phyloP scores from a whole-genome alignment of 2,113 vertebrate species.

The Mohoua ochrocephala region DNA sequence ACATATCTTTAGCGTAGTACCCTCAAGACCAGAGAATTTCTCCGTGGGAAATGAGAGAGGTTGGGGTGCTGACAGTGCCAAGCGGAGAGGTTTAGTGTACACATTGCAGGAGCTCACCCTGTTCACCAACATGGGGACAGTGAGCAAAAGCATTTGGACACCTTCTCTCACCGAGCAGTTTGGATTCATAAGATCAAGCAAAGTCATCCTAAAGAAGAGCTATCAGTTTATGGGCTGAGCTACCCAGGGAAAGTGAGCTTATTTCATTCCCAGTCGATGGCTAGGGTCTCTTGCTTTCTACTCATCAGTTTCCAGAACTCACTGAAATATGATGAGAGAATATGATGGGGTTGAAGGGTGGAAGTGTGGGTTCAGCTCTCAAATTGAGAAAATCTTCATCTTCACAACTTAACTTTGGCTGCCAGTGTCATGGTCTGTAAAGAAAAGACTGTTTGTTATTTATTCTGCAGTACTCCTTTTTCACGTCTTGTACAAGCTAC shows the following conservation, averaged over 20 bases:
- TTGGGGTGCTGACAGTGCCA: neutral
- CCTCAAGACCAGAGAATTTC: neutral
- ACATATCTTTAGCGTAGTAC: too few species aligned
- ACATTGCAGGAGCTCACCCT: neutral
- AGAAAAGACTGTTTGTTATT: neutral
- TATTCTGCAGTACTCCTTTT: neutral
- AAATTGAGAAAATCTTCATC: neutral
- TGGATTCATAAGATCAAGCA: neutral
- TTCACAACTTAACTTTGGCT: neutral
- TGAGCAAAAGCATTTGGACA: neutral
- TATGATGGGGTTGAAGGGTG: too few species aligned
- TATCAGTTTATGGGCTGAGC: neutral
- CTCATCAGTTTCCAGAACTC: neutral
- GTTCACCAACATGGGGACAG: accelerated
- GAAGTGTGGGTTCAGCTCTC: neutral
- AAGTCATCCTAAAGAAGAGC: neutral
- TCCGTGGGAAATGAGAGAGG: neutral
- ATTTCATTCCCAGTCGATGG: neutral
- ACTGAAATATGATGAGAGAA: neutral
- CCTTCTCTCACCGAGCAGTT: neutral
- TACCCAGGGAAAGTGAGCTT: neutral
- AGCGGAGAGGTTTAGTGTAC: neutral
- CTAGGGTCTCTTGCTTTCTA: neutral
- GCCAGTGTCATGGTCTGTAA: neutral
- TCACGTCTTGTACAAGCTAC: neutral